phyloP scores from a whole-genome alignment of 2,113 vertebrate genomes.

The Pipa parva region DNA sequence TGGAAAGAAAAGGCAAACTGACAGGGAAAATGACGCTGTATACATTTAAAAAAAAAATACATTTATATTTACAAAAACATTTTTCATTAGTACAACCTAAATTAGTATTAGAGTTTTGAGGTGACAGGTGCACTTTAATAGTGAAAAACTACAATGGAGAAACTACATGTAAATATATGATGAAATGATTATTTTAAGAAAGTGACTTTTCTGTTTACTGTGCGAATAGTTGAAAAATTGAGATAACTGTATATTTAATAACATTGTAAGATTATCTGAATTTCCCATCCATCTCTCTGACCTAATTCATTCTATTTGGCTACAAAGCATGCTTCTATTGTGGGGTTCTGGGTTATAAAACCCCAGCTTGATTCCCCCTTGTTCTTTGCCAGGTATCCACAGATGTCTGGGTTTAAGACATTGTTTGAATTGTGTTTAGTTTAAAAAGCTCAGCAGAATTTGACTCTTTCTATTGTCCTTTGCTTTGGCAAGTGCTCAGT shows the following conservation, averaged over 20 bases:
- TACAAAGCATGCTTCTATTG: conserved; percentile 60
- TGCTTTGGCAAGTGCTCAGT: conserved; percentile 63
- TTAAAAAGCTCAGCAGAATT: conserved; percentile 71
- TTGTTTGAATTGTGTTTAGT: conserved; percentile 70
- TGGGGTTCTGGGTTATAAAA: conserved; percentile 53
- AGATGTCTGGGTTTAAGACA: conserved; percentile 63
- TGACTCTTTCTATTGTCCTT: conserved; percentile 67
- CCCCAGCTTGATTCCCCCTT: conserved; percentile 66
- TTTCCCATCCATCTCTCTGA: conserved; percentile 58
- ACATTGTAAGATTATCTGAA: conserved; percentile 59
- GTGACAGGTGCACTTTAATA: too few species aligned
- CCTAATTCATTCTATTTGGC: conserved; percentile 60
- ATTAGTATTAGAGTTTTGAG: too few species aligned
- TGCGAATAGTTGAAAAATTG: conserved; percentile 53
- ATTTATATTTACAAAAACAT: too few species aligned
- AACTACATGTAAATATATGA: neutral
- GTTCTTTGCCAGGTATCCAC: conserved; percentile 60
- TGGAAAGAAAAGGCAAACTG: too few species aligned
- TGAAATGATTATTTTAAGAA: conserved; percentile 1
- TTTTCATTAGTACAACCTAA: too few species aligned
- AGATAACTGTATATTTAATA: conserved; percentile 58
- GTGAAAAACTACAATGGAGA: neutral
- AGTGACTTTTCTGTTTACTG: conserved; percentile 38
- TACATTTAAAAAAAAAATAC: too few species aligned
- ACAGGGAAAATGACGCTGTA: too few species aligned